phyloP scores from a whole-genome alignment of 2,797 vertebrate genomes.

The Oreochromis mossambicus region DNA sequence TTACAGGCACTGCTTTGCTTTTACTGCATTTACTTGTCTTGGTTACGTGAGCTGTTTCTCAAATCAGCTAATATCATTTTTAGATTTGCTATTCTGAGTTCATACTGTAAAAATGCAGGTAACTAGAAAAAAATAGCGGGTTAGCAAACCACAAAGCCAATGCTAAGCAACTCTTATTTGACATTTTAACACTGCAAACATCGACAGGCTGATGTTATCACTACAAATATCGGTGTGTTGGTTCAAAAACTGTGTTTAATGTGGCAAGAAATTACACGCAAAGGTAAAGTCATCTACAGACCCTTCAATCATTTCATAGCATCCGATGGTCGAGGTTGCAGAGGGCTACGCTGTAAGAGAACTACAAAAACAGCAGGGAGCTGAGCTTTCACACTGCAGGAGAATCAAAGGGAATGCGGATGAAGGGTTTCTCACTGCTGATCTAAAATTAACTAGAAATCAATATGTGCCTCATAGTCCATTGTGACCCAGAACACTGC shows the following conservation, averaged over 20 bases:
- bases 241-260: not conserved
- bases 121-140: not conserved
- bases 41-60: not conserved
- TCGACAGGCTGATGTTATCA: not conserved
- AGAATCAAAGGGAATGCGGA: slow-evolving; percentile 14
- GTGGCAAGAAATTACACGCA: not conserved
- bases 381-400: not conserved
- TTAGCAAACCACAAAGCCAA: not conserved
- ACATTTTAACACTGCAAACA: not conserved
- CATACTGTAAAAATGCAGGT: not conserved
- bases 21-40: not conserved
- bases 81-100: not conserved
- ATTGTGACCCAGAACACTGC: not conserved
- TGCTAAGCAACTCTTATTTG: not conserved
- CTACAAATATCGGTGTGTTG: not conserved
- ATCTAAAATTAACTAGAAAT: slow-evolving; percentile 28
- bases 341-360: not conserved
- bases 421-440: not conserved
- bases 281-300: not conserved
- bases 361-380: not conserved
- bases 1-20: not conserved
- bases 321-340: not conserved
- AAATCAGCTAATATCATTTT: not conserved
- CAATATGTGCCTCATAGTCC: not conserved
- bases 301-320: not conserved